Base-by-base conservation (phyloP, 2,113 vertebrate genomes). In the Aramus guarauna region DNA sequence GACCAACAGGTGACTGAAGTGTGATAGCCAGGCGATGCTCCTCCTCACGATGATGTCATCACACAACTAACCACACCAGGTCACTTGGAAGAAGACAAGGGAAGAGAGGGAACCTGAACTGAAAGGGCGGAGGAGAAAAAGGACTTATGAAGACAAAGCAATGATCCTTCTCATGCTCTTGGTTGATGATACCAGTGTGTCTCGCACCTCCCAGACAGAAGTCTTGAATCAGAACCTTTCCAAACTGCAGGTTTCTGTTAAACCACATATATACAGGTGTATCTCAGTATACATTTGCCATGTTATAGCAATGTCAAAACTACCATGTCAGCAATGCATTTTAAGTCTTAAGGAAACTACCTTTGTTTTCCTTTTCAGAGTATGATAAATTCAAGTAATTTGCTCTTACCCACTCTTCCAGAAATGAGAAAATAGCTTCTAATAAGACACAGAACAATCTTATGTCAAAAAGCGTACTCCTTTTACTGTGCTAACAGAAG, bases 341-440 rank as follows among this genome's bases (percentile, higher is more conserved):
- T 85, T 48, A 88, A 80, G 22, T 53, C 81, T 76, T 80, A 29
- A 66, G 74, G 48, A 93, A 90, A 58, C 8, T 24, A 37, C 9
- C 30, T 92, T 77, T 94, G n/a, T 56, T 97, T 87, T 77, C 27
- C 37, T 96, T 88, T 85, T 64, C 50, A 1, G 4, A 39, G 14
- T 63, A 87, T 16, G 24, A 79, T n/a, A 77, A 95, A 91, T 58
- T 60, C 84, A 93, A 87, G 59, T 60, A 79, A 88, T 80, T 85
- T 67, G 27, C 72, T 85, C 45, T 92, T 86, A 93, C 26, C 55
- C 56, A 29, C 37, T 88, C 78, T 86, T 84, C 55, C 41, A 92
- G 55, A 95, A 94, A 96, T 86, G 50, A 74, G 76, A 96, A 96
- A 94, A 90, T 71, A 94, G 39, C 68, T 83, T 78, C 55, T 88